Conservation (phyloP, 2,888 invertebrate species). For the Lycophotia porphyrea region DNA sequence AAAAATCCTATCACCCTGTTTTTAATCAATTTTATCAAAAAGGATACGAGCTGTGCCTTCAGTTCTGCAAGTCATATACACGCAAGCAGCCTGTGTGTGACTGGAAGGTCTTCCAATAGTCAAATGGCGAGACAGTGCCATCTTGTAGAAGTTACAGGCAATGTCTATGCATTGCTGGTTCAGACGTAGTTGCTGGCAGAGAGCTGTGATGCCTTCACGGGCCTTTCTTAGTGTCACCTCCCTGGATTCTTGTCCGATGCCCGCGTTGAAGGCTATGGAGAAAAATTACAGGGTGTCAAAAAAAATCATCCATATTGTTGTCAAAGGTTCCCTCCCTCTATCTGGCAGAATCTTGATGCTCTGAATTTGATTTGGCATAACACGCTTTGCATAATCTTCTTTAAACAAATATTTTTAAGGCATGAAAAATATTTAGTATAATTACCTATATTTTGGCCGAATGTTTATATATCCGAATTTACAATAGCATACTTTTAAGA, state of each 20-base stretch:
- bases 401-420: no score
- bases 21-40: conserved; percentile 68
- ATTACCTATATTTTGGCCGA: no score
- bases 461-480: no score
- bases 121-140: conserved; percentile 95
- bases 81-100: conserved; percentile 98
- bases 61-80: conserved; percentile 98
- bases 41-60: conserved; percentile 98
- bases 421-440: no score
- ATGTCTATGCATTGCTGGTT: conserved; percentile 98
- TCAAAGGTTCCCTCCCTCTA: no score
- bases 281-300: no score
- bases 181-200: conserved; percentile 96
- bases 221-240: conserved; percentile 97
- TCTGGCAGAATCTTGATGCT: no score
- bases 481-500: no score
- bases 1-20: not conserved
- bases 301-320: no score
- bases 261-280: conserved; percentile 93
- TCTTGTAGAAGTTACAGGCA: conserved; percentile 98
- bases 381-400: no score
- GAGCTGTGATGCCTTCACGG: conserved; percentile 94
- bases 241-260: conserved; percentile 96
- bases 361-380: no score
- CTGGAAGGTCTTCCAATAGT: conserved; percentile 97